Evolutionary conservation across 2,888 invertebrate species (phyloP).

Genomic region (Xylophagus ater): DNA sequence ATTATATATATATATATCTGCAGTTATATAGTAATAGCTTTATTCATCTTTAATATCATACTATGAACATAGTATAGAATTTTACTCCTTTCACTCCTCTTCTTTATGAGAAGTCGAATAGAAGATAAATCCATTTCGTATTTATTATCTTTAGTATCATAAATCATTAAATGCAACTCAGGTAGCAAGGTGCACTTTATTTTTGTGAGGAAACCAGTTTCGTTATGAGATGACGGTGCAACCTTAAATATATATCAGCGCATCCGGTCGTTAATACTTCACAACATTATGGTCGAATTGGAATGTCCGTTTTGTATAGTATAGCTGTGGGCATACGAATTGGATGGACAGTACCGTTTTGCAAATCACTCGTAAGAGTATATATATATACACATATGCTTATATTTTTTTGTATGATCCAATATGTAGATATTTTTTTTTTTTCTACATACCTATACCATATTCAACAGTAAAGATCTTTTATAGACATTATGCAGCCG

Average conservation of each 20-base stretch:
- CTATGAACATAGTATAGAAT: no score
- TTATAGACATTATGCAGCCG: constrained; percentile 9
- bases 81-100: no score
- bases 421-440: neutral
- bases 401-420: neutral
- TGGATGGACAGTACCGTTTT: constrained; percentile 18
- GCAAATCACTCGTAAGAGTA: no score
- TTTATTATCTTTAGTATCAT: constrained; percentile 25
- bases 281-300: constrained; percentile 17
- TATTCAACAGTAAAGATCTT: constrained; percentile 6
- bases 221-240: constrained; percentile 8
- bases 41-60: no score
- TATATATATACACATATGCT: no score
- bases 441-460: neutral
- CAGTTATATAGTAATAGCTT: no score
- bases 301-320: constrained; percentile 15
- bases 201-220: constrained; percentile 17
- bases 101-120: no score
- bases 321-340: constrained; percentile 12
- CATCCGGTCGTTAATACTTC: constrained; percentile 20
- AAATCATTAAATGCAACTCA: constrained; percentile 26
- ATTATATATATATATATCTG: no score
- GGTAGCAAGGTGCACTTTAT: constrained; percentile 26
- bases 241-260: constrained; percentile 18
- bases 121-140: constrained; percentile 22